These are phyloP conservation scores for Eudyptes chrysolophus DNA, from an alignment of 2,113 vertebrate genomes.

Conservation along the genomic window DNA sequence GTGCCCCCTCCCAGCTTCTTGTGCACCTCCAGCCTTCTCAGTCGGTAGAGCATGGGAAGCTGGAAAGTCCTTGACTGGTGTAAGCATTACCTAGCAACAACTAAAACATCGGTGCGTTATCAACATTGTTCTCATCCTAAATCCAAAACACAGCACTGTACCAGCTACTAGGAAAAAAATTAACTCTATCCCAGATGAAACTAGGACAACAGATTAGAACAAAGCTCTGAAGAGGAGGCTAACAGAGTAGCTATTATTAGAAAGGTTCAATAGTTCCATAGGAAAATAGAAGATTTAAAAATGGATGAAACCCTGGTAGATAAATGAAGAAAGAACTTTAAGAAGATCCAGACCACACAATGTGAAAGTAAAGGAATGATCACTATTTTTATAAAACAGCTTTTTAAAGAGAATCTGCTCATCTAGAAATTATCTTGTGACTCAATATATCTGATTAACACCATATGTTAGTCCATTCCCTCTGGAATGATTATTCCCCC, in stretches of 20 bases:
- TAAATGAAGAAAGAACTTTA: not conserved
- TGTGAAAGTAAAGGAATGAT: not conserved
- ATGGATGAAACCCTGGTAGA: not conserved
- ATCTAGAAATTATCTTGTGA: not conserved
- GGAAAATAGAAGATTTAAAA: not conserved
- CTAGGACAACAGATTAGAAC: not conserved
- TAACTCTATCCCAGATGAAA: too few species aligned
- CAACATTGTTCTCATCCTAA: too few species aligned
- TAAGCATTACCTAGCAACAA: too few species aligned
- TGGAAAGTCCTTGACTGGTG: too few species aligned
- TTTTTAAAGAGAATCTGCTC: not conserved
- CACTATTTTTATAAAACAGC: not conserved
- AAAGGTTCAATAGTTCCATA: not conserved
- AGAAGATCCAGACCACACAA: not conserved
- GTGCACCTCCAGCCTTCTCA: too few species aligned
- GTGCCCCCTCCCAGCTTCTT: too few species aligned
- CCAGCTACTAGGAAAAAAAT: too few species aligned
- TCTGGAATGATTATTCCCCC: not conserved
- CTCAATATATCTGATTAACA: not conserved
- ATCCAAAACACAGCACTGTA: too few species aligned
- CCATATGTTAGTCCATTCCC: not conserved
- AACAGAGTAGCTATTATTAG: not conserved
- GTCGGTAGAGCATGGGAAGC: too few species aligned
- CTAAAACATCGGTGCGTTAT: too few species aligned
- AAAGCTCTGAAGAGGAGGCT: not conserved